These are phyloP conservation scores for Nansenia antarctica DNA, from an alignment of 2,113 vertebrate species.

Conservation along the genomic window DNA sequence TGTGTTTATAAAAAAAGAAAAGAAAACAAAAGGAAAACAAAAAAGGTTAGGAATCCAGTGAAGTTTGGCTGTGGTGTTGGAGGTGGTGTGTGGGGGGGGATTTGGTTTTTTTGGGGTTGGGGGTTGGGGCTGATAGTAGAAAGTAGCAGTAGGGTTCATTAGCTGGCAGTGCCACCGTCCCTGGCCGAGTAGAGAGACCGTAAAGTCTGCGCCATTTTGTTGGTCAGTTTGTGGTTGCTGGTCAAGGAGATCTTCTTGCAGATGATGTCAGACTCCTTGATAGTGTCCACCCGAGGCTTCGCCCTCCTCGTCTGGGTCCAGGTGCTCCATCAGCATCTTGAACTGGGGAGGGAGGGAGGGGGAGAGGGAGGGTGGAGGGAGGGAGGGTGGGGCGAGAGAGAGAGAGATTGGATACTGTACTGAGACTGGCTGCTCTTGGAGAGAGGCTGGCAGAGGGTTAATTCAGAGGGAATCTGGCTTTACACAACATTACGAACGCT, in stretches of 20 bases:
- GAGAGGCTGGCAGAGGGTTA: too few species aligned
- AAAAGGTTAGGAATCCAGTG: constrained; percentile 73
- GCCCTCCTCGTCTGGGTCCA: constrained; percentile 96
- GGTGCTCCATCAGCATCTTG: constrained; percentile 96
- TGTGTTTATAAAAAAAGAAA: constrained; percentile 80
- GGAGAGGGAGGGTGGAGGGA: too few species aligned
- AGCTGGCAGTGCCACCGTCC: constrained; percentile 99
- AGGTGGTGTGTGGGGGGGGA: too few species aligned
- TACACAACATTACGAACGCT: too few species aligned
- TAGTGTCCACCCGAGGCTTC: constrained; percentile 99
- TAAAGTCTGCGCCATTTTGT: constrained; percentile 98
- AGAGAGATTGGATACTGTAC: too few species aligned
- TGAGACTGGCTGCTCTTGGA: too few species aligned
- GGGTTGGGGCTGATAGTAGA: constrained; percentile 78
- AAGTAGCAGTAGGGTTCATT: constrained; percentile 83
- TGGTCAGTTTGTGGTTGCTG: constrained; percentile 99
- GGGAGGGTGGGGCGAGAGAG: too few species aligned
- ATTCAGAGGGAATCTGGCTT: too few species aligned
- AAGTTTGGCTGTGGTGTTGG: constrained; percentile 75
- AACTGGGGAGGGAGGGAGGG: constrained; percentile 74
- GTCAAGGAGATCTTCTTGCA: constrained; percentile 99
- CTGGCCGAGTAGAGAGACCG: constrained; percentile 97
- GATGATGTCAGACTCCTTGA: constrained; percentile 99
- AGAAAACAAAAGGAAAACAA: constrained; percentile 48
- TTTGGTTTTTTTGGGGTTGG: constrained; percentile 9